phyloP scores from a whole-genome alignment of 2,113 vertebrate species.

The Ciconia stormi region DNA sequence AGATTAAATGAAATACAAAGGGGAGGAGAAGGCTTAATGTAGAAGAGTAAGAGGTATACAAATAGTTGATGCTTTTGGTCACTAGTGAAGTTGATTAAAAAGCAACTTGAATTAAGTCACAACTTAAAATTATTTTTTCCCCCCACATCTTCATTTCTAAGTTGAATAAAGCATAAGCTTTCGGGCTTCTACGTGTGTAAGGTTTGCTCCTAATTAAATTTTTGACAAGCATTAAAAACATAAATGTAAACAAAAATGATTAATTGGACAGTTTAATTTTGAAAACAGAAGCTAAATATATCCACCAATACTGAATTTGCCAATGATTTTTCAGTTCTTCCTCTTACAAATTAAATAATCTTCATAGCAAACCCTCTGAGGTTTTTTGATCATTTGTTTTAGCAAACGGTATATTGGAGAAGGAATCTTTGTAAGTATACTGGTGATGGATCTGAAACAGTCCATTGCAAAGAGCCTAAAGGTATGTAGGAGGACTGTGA shows the following conservation, averaged over 20 bases:
- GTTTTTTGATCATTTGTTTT: neutral
- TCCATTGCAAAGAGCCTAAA: neutral
- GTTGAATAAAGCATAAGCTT: neutral
- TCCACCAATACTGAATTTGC: neutral
- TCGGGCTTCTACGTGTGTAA: neutral
- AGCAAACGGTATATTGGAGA: neutral
- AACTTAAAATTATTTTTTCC: neutral
- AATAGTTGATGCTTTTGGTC: neutral
- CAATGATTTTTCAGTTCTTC: neutral
- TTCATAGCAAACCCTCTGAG: neutral
- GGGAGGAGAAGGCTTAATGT: neutral
- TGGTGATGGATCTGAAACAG: neutral
- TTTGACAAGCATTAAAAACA: neutral
- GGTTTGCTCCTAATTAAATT: neutral
- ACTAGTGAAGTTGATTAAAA: neutral
- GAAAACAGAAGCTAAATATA: neutral
- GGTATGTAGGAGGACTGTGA: neutral
- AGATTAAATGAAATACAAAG: neutral
- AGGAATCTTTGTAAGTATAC: neutral
- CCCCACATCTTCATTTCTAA: neutral
- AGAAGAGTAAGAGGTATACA: neutral
- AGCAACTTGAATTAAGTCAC: neutral
- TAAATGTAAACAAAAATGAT: neutral
- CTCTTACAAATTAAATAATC: neutral
- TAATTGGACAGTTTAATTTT: neutral